phyloP scores from a whole-genome alignment of 2,888 invertebrate genomes.

The Agrotis puta region DNA sequence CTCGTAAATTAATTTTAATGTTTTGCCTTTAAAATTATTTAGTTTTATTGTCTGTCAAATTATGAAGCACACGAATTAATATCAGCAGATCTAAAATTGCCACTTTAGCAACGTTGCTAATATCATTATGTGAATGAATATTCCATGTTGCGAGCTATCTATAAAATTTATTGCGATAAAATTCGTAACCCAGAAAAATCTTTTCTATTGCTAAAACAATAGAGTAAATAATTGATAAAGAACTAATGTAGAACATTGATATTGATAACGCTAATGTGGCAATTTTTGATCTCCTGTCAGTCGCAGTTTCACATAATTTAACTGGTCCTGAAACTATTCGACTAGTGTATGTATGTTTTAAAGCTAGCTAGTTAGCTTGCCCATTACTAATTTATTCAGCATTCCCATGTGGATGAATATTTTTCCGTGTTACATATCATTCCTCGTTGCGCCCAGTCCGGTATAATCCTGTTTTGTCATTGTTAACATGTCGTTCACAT shows the following conservation, averaged over 20 bases:
- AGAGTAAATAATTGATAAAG: too few relatives aligned
- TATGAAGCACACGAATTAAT: background rate
- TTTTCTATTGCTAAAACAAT: too few relatives aligned
- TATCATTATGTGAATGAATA: too few relatives aligned
- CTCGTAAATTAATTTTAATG: slow-evolving; percentile 41
- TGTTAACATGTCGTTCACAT: slow-evolving; percentile 66
- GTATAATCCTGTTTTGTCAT: slow-evolving; percentile 57
- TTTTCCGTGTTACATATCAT: slow-evolving; percentile 4
- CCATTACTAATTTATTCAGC: background rate
- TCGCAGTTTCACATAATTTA: background rate
- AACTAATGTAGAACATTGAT: too few relatives aligned
- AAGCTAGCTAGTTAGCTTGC: too few relatives aligned
- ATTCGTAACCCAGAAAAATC: too few relatives aligned
- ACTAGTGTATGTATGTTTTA: background rate
- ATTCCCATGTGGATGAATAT: background rate
- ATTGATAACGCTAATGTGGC: too few relatives aligned
- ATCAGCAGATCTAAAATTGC: background rate
- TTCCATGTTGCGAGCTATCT: too few relatives aligned
- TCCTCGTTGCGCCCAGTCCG: slow-evolving; percentile 11
- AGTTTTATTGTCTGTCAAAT: slow-evolving; percentile 10
- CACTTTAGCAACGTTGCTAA: too few relatives aligned
- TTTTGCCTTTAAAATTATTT: slow-evolving; percentile 41
- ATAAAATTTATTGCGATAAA: too few relatives aligned
- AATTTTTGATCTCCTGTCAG: background rate
- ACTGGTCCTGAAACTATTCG: background rate